A percentile compares a stretch with the other conserved stretches of the same genome.
Conservation (phyloP, 1,140 invertebrate species). For the Phymastichus coffea region DNA sequence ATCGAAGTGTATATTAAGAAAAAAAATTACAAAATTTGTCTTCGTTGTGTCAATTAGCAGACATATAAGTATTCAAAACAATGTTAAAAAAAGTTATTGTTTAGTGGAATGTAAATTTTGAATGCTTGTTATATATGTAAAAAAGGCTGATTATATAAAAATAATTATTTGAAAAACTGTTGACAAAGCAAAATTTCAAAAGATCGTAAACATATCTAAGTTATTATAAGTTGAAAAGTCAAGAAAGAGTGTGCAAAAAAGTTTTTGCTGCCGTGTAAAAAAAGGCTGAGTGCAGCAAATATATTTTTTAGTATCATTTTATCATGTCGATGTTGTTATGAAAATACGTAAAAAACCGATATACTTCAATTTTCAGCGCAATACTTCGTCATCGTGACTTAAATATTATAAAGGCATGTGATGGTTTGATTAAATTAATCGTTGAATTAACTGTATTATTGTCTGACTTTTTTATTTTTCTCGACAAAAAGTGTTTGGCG, state of each 20-base stretch:
- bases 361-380: no score
- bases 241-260: neutral
- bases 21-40: neutral
- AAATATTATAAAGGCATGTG: no score
- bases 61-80: no score
- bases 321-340: no score
- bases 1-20: neutral
- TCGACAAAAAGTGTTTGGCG: no score
- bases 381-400: no score
- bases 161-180: neutral
- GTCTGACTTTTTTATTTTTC: constrained; percentile 3
- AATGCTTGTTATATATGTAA: no score
- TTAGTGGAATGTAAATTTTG: no score
- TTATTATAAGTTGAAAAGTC: neutral
- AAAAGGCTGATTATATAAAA: no score
- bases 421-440: no score
- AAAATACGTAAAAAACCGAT: neutral
- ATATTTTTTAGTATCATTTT: no score
- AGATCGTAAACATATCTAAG: neutral
- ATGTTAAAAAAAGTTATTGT: no score
- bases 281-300: neutral
- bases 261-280: neutral
- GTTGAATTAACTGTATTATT: neutral
- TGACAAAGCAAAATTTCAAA: neutral
- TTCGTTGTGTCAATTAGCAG: neutral